Percentiles rank a stretch among this genome's conserved stretches.
Conservation (phyloP, 2,113 vertebrate genomes). For the Perccottus glenii region DNA sequence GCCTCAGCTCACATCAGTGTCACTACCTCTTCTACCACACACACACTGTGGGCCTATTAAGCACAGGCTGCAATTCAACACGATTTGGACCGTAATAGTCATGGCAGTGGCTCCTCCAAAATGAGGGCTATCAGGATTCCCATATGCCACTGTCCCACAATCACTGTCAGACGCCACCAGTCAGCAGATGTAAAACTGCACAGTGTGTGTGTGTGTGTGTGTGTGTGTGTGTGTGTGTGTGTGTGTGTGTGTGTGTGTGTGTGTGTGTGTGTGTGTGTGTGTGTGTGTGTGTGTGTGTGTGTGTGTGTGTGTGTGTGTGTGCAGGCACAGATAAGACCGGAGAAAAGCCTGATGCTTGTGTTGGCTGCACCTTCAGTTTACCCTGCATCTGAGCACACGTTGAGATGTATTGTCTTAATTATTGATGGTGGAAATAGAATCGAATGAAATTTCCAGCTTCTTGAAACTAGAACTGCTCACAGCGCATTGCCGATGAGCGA, state of each 20-base stretch:
- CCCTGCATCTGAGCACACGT: conserved; percentile 53
- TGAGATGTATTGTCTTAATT: conserved; percentile 85
- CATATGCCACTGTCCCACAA: conserved; percentile 18
- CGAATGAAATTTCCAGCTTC: conserved; percentile 89
- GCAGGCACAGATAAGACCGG: not conserved
- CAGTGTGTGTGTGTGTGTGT: conserved; percentile 2
- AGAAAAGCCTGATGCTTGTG: not conserved
- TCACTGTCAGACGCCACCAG: conserved; percentile 23
- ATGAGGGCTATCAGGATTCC: conserved; percentile 41
- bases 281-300: conserved; percentile 3
- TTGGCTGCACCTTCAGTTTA: not conserved
- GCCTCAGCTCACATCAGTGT: conserved; percentile 50
- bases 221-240: conserved; percentile 6
- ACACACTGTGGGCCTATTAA: conserved; percentile 11
- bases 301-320: conserved; percentile 10
- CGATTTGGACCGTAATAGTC: conserved; percentile 19
- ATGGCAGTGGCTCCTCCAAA: conserved; percentile 26
- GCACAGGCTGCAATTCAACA: conserved; percentile 32
- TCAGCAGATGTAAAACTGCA: conserved; percentile 19
- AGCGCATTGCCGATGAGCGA: conserved; percentile 2
- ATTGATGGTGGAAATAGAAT: conserved; percentile 89
- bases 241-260: conserved; percentile 2
- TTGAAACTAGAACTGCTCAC: conserved; percentile 82
- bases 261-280: conserved; percentile 11
- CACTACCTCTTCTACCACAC: conserved; percentile 24